phyloP scores from a whole-genome alignment of 2,888 invertebrate genomes.

The Microctonus brassicae region DNA sequence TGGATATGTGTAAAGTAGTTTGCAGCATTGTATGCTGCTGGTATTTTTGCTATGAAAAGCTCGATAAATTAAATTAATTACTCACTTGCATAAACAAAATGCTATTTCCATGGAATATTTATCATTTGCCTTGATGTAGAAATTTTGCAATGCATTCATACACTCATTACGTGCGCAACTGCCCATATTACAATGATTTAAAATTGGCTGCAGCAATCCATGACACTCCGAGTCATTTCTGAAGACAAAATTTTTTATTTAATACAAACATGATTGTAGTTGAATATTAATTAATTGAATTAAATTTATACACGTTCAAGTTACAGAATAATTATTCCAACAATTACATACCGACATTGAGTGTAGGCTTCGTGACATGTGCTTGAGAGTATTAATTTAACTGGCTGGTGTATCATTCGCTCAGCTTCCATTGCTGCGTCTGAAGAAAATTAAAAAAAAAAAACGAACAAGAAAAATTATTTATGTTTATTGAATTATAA shows the following conservation, averaged over 20 bases:
- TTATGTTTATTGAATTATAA: neutral
- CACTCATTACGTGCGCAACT: conserved; percentile 88
- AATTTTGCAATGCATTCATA: conserved; percentile 87
- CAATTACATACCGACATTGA: conserved; percentile 63
- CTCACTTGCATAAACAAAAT: conserved; percentile 94
- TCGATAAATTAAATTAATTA: conserved; percentile 54
- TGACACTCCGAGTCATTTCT: conserved; percentile 87
- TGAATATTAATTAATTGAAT: neutral
- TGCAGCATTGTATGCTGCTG: conserved; percentile 15
- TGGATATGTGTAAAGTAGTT: conserved; percentile 39
- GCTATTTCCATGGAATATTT: conserved; percentile 91
- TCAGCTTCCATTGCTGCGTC: conserved; percentile 60
- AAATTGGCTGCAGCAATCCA: conserved; percentile 84
- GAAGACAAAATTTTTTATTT: conserved; percentile 66
- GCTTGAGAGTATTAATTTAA: conserved; percentile 80
- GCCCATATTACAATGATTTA: conserved; percentile 84
- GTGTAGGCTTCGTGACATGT: conserved; percentile 85
- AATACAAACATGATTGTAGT: neutral
- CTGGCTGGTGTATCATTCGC: conserved; percentile 73
- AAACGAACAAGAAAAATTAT: neutral
- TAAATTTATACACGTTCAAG: neutral
- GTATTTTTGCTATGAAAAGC: conserved; percentile 11
- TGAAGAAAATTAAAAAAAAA: conserved; percentile 29
- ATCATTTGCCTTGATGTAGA: conserved; percentile 85
- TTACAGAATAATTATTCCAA: conserved; percentile 11